Percentiles rank a stretch among this genome's conserved stretches.
Evolutionary conservation across 2,888 invertebrate genomes (phyloP).

Genomic region (Zygaena filipendulae): DNA sequence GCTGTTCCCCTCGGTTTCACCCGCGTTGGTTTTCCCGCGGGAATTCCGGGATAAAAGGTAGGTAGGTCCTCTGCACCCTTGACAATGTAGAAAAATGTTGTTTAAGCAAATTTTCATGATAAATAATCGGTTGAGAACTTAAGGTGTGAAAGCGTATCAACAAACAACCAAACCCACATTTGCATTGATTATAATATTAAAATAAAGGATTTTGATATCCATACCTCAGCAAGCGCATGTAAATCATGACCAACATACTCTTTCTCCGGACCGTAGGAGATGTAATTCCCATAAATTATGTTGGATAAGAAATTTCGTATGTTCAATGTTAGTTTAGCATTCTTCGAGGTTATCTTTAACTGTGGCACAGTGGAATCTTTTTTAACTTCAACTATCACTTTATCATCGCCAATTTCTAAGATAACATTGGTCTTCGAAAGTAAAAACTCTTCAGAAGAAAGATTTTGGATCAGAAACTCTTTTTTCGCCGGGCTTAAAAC

Average conservation of each 20-base stretch:
- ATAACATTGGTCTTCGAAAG: conserved; percentile 24
- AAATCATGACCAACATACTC: conserved; percentile 29
- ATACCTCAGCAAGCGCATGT: conserved; percentile 39
- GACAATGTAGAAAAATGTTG: too few relatives aligned
- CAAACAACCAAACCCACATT: too few relatives aligned
- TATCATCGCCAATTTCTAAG: conserved; percentile 28
- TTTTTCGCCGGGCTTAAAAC: conserved; percentile 24
- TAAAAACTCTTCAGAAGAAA: conserved; percentile 33
- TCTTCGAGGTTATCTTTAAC: conserved; percentile 29
- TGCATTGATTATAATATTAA: too few relatives aligned
- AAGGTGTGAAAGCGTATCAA: too few relatives aligned
- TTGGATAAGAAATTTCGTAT: conserved; percentile 38
- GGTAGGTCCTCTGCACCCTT: too few relatives aligned
- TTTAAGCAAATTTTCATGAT: too few relatives aligned
- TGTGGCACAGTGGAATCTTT: conserved; percentile 31
- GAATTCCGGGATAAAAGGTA: too few relatives aligned
- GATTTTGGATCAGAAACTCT: conserved; percentile 23
- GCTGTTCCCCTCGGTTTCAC: too few relatives aligned
- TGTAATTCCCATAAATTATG: conserved; percentile 27
- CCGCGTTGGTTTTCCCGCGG: too few relatives aligned
- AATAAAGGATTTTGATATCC: too few relatives aligned
- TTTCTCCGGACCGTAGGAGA: conserved; percentile 16
- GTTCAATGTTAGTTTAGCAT: conserved; percentile 26
- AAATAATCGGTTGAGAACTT: too few relatives aligned
- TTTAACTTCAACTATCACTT: conserved; percentile 27